Evolutionary conservation across 92 coral and sea anemone genomes (phyloP), one percentile per base, ranked within the genome.

Genomic region (Zoanthus sociatus): DNA sequence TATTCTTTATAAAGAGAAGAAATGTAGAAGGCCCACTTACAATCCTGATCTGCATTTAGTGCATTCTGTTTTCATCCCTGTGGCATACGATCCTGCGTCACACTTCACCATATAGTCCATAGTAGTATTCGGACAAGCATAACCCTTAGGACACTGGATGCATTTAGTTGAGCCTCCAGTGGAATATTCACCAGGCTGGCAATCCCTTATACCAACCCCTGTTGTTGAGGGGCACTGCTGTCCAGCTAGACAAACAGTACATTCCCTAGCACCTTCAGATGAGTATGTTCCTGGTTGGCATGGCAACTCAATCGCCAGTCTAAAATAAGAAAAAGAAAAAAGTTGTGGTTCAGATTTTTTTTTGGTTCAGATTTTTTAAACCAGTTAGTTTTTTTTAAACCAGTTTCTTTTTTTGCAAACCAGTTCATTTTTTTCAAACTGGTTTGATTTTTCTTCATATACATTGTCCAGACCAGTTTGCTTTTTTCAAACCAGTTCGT

Each of bases 191-290:
- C 99, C 99, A 10, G 91, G 87, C 8, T 58, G 47, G 72, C 99
- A 97, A 11, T 93, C 90, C 54, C 94, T 95, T 58, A 92, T 93
- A 9, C 93, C 91, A 76, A 58, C 73, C 45, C 92, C 90, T 46
- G 73, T 87, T 56, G 21, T 10, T 55, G 33, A 45, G 30, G 99
- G 99, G 72, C 99, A 97, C 78, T 95, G 91, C 68, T 89, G 84
- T 9, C 99, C 99, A 42, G 94, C 90, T 37, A 94, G 99, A 79
- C 99, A 97, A 16, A 86, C 84, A n/a, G 95, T 93, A 70, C 99
- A 97, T 1, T 11, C 6, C 3, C 58, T 32, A 26, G 91, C 86
- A 4, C 87, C 92, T 48, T 58, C 82, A 6, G 26, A 67, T 3
- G 99, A 95, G 88, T 91, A 95, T 16, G 90, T 92, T 11, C 99